Conservation (phyloP, 2,113 vertebrate species). For the Platichthys stellatus region DNA sequence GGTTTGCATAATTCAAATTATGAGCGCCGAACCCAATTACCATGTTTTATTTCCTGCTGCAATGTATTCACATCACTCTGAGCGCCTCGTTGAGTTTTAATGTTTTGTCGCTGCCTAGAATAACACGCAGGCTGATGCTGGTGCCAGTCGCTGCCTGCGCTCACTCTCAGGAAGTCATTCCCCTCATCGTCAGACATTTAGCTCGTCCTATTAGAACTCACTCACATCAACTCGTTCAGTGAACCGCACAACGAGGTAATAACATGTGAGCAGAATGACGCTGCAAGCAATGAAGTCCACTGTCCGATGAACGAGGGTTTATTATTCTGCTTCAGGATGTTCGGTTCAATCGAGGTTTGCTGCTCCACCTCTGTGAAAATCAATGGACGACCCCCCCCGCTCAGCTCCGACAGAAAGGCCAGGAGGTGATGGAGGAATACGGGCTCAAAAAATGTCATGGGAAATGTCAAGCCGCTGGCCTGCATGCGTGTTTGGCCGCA, state of each 20-base stretch:
- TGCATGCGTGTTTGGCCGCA: constrained; percentile 15
- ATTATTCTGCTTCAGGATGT: neutral
- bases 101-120: too few species aligned
- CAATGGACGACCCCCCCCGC: constrained; percentile 19
- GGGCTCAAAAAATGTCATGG: constrained; percentile 66
- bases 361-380: constrained; percentile 37
- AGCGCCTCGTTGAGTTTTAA: too few species aligned
- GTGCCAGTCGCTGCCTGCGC: too few species aligned
- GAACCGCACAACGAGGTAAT: too few species aligned
- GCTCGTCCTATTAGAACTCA: too few species aligned
- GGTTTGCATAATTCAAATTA: neutral
- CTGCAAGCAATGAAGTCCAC: too few species aligned
- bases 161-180: too few species aligned
- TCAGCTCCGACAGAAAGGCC: constrained; percentile 54
- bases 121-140: too few species aligned
- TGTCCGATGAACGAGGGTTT: too few species aligned
- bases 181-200: too few species aligned
- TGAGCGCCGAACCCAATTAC: neutral
- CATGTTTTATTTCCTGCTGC: constrained; percentile 6
- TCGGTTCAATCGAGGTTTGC: constrained; percentile 25
- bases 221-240: too few species aligned
- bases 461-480: constrained; percentile 70
- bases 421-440: constrained; percentile 46
- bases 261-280: too few species aligned
- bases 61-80: constrained; percentile 11